phyloP scores from a whole-genome alignment of 2,888 invertebrate genomes.

The Clusia tigrina region DNA sequence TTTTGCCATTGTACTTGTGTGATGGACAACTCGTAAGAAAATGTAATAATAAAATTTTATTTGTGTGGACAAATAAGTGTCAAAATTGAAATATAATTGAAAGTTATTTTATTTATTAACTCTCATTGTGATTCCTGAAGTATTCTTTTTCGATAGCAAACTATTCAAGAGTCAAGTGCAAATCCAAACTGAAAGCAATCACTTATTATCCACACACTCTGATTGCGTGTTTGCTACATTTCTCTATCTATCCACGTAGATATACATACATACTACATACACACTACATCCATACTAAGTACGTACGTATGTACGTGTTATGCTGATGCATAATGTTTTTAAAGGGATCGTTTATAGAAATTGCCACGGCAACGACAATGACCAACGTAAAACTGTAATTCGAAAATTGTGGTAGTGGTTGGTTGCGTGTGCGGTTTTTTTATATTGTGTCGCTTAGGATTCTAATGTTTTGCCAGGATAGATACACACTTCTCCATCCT shows the following conservation, averaged over 20 bases:
- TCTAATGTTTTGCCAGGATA: too few relatives aligned
- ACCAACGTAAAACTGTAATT: neutral
- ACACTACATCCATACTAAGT: neutral
- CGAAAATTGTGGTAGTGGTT: neutral
- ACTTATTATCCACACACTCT: neutral
- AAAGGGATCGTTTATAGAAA: neutral
- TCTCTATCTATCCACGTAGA: neutral
- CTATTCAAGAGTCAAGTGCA: neutral
- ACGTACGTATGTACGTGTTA: neutral
- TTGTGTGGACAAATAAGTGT: neutral
- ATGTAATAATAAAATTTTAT: neutral
- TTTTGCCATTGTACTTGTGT: neutral
- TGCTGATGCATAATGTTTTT: neutral
- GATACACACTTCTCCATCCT: too few relatives aligned
- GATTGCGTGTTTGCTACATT: neutral
- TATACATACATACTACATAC: too few relatives aligned
- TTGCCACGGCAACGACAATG: slow-evolving; percentile 8
- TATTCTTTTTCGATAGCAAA: neutral
- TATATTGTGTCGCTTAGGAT: neutral
- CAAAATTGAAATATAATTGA: slow-evolving; percentile 1
- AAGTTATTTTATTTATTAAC: neutral
- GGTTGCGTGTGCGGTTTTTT: neutral
- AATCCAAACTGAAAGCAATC: too few relatives aligned
- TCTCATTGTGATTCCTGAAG: neutral
- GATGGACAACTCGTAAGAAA: too few relatives aligned